phyloP scores from a whole-genome alignment of 2,113 vertebrate species.

The Ranitomeya imitator region DNA sequence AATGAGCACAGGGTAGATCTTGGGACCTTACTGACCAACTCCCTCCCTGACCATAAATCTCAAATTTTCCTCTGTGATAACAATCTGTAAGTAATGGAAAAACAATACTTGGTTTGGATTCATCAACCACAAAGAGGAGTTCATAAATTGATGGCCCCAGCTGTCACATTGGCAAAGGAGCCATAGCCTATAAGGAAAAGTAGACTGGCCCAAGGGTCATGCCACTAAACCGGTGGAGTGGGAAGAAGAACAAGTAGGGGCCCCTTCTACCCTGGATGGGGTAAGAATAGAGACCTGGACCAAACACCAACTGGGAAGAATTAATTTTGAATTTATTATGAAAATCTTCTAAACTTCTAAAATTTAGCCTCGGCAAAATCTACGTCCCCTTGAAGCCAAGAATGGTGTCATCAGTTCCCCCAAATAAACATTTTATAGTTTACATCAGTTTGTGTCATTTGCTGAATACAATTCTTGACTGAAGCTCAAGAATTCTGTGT shows the following conservation, averaged over 20 bases:
- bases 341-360: background rate
- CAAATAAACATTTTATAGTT: background rate
- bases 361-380: background rate
- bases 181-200: background rate
- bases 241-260: too few relatives aligned
- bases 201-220: too few relatives aligned
- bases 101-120: too few relatives aligned
- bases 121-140: too few relatives aligned
- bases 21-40: too few relatives aligned
- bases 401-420: background rate
- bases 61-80: too few relatives aligned
- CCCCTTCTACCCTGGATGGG: background rate
- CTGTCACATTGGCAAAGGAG: background rate
- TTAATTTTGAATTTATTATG: background rate
- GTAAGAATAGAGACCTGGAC: background rate
- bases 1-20: too few relatives aligned
- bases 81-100: too few relatives aligned
- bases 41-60: too few relatives aligned
- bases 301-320: background rate
- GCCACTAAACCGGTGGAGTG: too few relatives aligned
- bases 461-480: conserved; percentile 33
- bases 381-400: background rate
- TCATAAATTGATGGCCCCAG: background rate
- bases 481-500: conserved; percentile 43
- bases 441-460: conserved; percentile 35